phyloP scores from a whole-genome alignment of 2,888 invertebrate genomes.

The Antheraea yamamai region DNA sequence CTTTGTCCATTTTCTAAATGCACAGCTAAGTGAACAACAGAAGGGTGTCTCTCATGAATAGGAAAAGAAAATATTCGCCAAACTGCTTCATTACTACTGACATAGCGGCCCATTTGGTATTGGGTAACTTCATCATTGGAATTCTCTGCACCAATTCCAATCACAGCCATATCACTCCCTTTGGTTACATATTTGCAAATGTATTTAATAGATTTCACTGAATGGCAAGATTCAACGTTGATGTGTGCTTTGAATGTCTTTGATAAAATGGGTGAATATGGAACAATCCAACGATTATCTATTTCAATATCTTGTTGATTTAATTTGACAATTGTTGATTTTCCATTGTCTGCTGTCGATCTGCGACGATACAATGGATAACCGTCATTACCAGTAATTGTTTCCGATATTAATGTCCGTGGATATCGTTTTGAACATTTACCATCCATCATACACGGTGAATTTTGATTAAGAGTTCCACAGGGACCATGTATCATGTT shows the following conservation, averaged over 20 bases:
- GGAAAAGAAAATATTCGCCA: too few relatives aligned
- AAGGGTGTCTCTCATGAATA: too few relatives aligned
- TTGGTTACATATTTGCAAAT: too few relatives aligned
- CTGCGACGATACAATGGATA: conserved; percentile 37
- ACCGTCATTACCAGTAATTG: conserved; percentile 25
- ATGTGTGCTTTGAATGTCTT: background rate
- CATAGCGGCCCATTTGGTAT: too few relatives aligned
- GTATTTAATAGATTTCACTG: too few relatives aligned
- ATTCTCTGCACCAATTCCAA: too few relatives aligned
- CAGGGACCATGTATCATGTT: conserved; percentile 14
- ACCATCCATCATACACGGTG: conserved; percentile 25
- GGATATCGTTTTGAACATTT: conserved; percentile 23
- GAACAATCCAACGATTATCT: conserved; percentile 35
- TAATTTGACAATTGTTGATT: conserved; percentile 33
- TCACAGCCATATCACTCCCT: too few relatives aligned
- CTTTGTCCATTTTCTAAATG: conserved; percentile 32
- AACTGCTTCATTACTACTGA: too few relatives aligned
- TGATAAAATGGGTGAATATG: conserved; percentile 19
- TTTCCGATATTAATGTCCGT: conserved; percentile 9
- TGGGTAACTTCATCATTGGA: too few relatives aligned
- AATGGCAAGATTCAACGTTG: too few relatives aligned
- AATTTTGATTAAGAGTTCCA: conserved; percentile 19
- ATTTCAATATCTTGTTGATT: conserved; percentile 34
- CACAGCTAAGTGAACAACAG: too few relatives aligned
- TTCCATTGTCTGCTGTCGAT: conserved; percentile 34